phyloP scores from a whole-genome alignment of 1,140 invertebrate genomes.

The Lerema accius region DNA sequence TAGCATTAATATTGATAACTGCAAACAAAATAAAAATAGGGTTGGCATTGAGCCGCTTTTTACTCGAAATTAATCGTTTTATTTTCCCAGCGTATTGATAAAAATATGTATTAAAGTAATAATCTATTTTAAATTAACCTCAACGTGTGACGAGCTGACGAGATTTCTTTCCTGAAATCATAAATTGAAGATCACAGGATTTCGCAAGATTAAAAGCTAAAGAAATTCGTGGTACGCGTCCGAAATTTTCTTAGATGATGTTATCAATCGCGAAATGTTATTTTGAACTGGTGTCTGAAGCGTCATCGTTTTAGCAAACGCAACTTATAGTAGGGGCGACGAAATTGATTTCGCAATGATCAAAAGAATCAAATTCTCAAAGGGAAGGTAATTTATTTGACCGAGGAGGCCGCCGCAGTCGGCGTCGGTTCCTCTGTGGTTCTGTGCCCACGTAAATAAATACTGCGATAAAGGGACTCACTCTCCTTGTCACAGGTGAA shows the following conservation, averaged over 20 bases:
- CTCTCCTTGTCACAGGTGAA: conserved; percentile 15
- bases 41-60: not conserved
- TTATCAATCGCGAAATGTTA: conserved; percentile 31
- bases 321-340: conserved; percentile 46
- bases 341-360: conserved; percentile 72
- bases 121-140: conserved; percentile 6
- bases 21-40: too few relatives aligned
- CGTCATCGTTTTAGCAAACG: conserved; percentile 33
- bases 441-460: conserved; percentile 25
- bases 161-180: conserved; percentile 10
- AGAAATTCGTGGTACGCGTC: conserved; percentile 18
- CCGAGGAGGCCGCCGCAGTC: conserved; percentile 57
- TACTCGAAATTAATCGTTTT: not conserved
- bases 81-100: not conserved
- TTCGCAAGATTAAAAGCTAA: conserved; percentile 28
- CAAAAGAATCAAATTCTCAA: conserved; percentile 74
- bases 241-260: conserved; percentile 25
- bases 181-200: conserved; percentile 20
- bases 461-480: conserved; percentile 24
- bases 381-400: conserved; percentile 75
- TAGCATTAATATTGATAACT: too few relatives aligned
- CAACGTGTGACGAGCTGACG: conserved; percentile 2
- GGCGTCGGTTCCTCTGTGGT: conserved; percentile 26
- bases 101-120: conserved; percentile 2
- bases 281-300: conserved; percentile 31